Conservation (phyloP, 2,113 vertebrate genomes). For the Corythaixoides concolor region DNA sequence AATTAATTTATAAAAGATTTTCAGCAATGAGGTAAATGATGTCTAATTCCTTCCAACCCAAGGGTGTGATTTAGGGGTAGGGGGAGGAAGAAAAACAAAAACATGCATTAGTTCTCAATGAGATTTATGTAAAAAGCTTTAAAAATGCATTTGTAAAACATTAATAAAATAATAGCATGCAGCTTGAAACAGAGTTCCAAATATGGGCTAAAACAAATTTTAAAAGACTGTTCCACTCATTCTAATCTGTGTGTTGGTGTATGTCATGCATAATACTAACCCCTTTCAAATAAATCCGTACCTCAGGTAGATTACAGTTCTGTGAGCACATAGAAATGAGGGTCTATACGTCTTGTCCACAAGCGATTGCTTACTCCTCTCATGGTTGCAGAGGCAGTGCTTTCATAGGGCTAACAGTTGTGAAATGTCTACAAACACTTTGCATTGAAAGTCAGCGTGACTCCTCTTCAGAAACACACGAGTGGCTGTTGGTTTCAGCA, state of each 20-base stretch:
- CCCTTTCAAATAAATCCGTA: background rate
- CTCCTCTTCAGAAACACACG: background rate
- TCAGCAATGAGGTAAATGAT: constrained; percentile 10
- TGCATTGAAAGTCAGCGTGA: background rate
- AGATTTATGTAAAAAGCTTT: background rate
- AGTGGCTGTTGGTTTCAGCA: background rate
- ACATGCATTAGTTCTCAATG: background rate
- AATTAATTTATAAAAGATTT: constrained; percentile 16
- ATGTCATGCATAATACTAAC: background rate
- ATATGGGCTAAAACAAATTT: background rate
- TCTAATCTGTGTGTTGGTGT: background rate
- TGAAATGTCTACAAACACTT: background rate
- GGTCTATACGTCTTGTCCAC: rapidly evolving
- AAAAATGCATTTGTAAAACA: background rate
- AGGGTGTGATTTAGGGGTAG: background rate
- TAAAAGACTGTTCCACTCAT: background rate
- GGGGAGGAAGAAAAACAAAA: background rate
- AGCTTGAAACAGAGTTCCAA: background rate
- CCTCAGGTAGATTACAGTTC: background rate
- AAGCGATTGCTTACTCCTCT: background rate
- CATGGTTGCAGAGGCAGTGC: background rate
- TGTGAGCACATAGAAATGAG: background rate
- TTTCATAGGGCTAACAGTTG: background rate
- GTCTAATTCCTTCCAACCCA: constrained; percentile 28
- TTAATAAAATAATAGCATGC: background rate